phyloP scores from a whole-genome alignment of 2,888 invertebrate species.

The Apoda limacodes region DNA sequence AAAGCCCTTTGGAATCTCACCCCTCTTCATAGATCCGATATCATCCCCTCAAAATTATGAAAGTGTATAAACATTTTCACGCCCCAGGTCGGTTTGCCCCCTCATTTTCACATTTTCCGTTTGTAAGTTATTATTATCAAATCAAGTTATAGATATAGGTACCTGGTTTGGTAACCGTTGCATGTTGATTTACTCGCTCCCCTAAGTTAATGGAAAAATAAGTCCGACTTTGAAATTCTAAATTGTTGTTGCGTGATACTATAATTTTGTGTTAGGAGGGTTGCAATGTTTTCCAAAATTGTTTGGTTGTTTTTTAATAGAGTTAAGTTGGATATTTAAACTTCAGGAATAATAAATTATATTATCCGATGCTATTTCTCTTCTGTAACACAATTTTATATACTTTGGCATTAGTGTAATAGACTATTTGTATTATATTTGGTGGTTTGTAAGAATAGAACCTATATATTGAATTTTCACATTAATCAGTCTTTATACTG shows the following conservation, averaged over 20 bases:
- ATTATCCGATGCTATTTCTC: too few species aligned
- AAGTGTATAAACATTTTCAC: constrained; percentile 70
- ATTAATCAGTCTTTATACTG: too few species aligned
- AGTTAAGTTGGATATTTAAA: too few species aligned
- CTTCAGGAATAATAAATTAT: too few species aligned
- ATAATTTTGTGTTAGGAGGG: constrained; percentile 36
- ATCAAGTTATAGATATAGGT: constrained; percentile 65
- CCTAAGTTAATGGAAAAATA: constrained; percentile 53
- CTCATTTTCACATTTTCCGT: constrained; percentile 52
- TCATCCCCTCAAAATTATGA: constrained; percentile 49
- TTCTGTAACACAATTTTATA: too few species aligned
- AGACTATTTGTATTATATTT: too few species aligned
- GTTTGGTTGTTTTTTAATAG: too few species aligned
- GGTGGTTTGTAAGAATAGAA: too few species aligned
- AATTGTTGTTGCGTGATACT: constrained; percentile 63
- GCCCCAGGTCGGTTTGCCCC: constrained; percentile 44
- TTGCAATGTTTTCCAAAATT: constrained; percentile 16
- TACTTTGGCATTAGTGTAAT: too few species aligned
- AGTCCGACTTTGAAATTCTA: constrained; percentile 45
- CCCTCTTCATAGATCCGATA: constrained; percentile 16
- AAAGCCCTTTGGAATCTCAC: constrained; percentile 36
- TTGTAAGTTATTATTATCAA: constrained; percentile 67
- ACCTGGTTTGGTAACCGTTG: constrained; percentile 53
- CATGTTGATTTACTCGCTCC: constrained; percentile 41
- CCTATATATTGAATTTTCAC: too few species aligned